Base-by-base conservation (phyloP, 2,113 vertebrate genomes). In the Thalassarche chlororhynchos region DNA sequence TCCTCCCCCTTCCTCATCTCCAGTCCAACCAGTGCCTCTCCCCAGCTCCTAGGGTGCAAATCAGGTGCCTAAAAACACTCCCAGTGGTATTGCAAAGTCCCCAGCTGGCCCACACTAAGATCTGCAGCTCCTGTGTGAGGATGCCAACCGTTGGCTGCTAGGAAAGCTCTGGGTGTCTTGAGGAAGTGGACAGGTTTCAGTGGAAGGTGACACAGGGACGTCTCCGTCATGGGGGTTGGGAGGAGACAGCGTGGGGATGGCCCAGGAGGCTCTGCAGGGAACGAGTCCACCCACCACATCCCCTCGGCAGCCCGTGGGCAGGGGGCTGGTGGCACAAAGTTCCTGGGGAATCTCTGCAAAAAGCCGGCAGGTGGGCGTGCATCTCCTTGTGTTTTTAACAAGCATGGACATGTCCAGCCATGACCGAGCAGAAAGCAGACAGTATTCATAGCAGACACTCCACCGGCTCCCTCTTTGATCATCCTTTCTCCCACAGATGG, bases 401-500 rank as follows among this genome's bases (percentile, higher is more conserved):
- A 42, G 42, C 26, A 3, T 2, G 28, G 55, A 20, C 12, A 1
- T 24, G 55, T 36, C 23, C 46, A 44, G 38, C 52, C 62, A 4
- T 3, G 34, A 9, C 23, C 4, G 5, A 57, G 85, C 75, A 83
- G 74, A 51, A 71, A 15, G 46, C 68, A 29, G 36, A 8, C 17
- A 20, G 17, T 25, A 10, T 31, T 36, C 46, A 14, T 10, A 51
- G 40, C 51, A 85, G 61, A 29, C 7, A 4, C 25, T n/a, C 57
- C 44, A 8, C 20, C 23, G 2, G 13, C 16, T 62, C 52, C 65
- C 60, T 57, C 60, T 78, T 34, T 34, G 16, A 75, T 36, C 17
- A 0, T 31, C 54, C n/a, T 95, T 42, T 97, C 82, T 79, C 72
- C 88, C 42, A 2, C 96, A 98, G 98, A 98, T 24, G 99, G 99